Base-by-base conservation (phyloP, 1,140 invertebrate species). In the Rhagoletis zephyria region DNA sequence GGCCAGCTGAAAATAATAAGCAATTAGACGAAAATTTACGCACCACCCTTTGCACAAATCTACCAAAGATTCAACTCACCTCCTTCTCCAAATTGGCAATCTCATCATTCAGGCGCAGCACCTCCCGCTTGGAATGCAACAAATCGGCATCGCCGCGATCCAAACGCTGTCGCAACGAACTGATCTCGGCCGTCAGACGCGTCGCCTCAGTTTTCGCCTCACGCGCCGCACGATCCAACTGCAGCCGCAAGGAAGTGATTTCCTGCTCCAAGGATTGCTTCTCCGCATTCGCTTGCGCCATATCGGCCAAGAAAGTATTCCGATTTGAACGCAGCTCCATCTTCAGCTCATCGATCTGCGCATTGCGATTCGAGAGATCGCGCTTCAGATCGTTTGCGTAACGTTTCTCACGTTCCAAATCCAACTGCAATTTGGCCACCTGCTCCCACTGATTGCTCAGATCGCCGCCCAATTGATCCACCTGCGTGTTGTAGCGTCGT, bases 141-240 rank as follows among this genome's bases (percentile, higher is more conserved):
- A 97, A 91, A 90, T 97, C 96, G 0, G 95, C 95, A 92, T 97
- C 96, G 7, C 96, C 95, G 87, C 96, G 93, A 90, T 97, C 96
- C 88, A 97, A 90, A 70, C 96, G 95, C 90, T 96, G 96, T 85
- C 96, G 94, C 30, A 97, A 94, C 0, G 96, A 96, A 90, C 95
- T 95, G 14, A 97, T 95, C 93, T 97, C 97, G 10, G 95, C 95
- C 87, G 95, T 96, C 5, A 96, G 93, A 42, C 96, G 94, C 65
- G 94, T 95, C n/a, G 95, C 93, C 89, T 97, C 96, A 87, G 97
- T 96, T 88, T 96, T 95, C 40, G 94, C 94, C 89, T 96, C 95
- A 61, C 96, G 93, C 89, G 97, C 96, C 1, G 94, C 94, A 61
- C 96, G 92, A 89, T 97, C 96, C 30, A 97, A 93, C 89, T 93